A percentile compares a stretch with the other conserved stretches of the same genome.
These are phyloP conservation scores for Aphelocoma coerulescens DNA, from an alignment of 2,113 vertebrate species.

Conservation along the genomic window DNA sequence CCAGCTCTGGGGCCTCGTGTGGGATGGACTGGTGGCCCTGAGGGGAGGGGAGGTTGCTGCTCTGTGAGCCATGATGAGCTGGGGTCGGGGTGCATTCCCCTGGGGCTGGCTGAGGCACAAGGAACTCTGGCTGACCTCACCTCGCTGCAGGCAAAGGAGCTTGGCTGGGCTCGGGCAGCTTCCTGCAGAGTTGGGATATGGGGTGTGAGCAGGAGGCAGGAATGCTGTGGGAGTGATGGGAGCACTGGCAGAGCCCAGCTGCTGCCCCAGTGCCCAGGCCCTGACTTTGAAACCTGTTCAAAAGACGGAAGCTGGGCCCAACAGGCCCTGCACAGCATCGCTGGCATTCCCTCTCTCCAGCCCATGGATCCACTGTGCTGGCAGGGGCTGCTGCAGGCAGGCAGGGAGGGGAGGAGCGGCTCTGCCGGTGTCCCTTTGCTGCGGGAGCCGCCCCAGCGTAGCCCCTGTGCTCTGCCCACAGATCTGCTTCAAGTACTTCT, in stretches of 20 bases:
- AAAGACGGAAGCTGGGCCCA: neutral
- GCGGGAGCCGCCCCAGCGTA: rapidly evolving
- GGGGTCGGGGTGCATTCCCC: neutral
- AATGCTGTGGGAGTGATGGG: neutral
- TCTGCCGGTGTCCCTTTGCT: rapidly evolving
- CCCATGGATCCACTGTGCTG: rapidly evolving
- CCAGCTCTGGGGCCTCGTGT: neutral
- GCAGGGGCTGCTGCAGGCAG: rapidly evolving
- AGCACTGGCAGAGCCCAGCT: neutral
- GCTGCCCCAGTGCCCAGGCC: neutral
- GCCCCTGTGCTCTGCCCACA: conserved; percentile 15
- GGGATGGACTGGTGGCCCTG: neutral
- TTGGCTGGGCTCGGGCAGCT: neutral
- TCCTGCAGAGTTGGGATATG: rapidly evolving
- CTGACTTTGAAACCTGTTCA: neutral
- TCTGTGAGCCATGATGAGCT: rapidly evolving
- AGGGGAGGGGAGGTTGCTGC: neutral
- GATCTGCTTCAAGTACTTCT: conserved; percentile 99
- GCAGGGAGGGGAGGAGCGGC: rapidly evolving
- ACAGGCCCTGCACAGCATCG: rapidly evolving
- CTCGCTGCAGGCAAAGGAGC: rapidly evolving
- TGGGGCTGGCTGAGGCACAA: rapidly evolving
- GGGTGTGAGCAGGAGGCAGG: neutral
- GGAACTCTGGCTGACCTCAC: neutral
- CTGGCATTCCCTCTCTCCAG: neutral